These are phyloP conservation scores for Ormyrus rosae DNA, from an alignment of 2,888 invertebrate genomes.

Conservation along the genomic window DNA sequence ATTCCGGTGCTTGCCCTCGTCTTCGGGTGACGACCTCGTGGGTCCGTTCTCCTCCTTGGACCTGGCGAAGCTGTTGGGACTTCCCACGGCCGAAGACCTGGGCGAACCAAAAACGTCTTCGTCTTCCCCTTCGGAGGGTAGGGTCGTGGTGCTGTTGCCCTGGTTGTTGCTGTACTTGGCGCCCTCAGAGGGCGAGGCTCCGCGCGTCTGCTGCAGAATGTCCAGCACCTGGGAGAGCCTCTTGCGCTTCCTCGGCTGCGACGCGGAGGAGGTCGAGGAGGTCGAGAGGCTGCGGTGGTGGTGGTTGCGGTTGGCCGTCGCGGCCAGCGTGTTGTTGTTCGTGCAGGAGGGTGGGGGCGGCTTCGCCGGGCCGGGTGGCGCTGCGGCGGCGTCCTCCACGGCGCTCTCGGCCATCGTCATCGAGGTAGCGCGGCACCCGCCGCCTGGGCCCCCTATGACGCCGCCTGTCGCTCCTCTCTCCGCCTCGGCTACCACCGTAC, in stretches of 20 bases:
- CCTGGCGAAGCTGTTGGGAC: constrained; percentile 67
- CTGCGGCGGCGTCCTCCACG: constrained; percentile 80
- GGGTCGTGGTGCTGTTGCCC: constrained; percentile 47
- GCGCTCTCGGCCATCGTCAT: constrained; percentile 87
- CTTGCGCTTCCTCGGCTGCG: constrained; percentile 85
- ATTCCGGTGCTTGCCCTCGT: constrained; percentile 19
- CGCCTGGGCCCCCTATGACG: constrained; percentile 75
- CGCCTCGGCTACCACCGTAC: constrained; percentile 74
- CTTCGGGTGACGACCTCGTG: not conserved
- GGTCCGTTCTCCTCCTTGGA: constrained; percentile 40
- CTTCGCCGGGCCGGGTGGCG: constrained; percentile 76
- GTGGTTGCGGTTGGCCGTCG: constrained; percentile 81
- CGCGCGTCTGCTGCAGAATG: constrained; percentile 79
- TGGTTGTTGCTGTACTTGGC: constrained; percentile 76
- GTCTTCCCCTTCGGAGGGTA: constrained; percentile 69
- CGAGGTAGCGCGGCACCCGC: constrained; percentile 76
- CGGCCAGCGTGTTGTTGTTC: constrained; percentile 80
- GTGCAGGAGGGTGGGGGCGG: constrained; percentile 76
- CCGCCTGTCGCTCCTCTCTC: constrained; percentile 74
- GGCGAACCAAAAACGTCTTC: constrained; percentile 72
- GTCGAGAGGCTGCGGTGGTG: constrained; percentile 68
- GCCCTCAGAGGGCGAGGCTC: constrained; percentile 61
- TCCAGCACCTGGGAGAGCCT: constrained; percentile 88
- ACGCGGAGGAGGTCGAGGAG: constrained; percentile 34
- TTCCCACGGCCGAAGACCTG: constrained; percentile 73